Base-by-base conservation (phyloP, 1,140 invertebrate species). In the Periplaneta americana region DNA sequence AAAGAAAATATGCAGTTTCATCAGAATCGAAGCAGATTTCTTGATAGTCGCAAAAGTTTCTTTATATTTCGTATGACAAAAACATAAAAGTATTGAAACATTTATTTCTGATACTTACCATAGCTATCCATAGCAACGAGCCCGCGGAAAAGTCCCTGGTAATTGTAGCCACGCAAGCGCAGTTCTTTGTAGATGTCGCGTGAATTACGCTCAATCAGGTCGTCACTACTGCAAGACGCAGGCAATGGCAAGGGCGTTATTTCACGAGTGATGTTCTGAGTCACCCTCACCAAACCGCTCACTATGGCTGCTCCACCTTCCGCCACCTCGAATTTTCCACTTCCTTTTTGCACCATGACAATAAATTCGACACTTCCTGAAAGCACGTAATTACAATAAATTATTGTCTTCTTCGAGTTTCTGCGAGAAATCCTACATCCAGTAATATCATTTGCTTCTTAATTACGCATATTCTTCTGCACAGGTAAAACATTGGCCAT, bases 171-270 rank as follows among this genome's bases (percentile, higher is more conserved):
- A 82, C 98, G 91, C 0, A 99, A 90, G 82, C 96, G 89, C 18
- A 99, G 89, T 87, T 98, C 97, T 87, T 98, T 98, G 90, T 99
- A 99, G 18, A 98, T 90, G 85, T 99, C 98, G 32, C 91, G 89
- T 17, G 89, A 89, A 9, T 88, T 91, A n/a, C 99, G 5, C 11
- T 80, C 79, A n/a, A 66, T 22, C 48, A n/a, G 28, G 9, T 28
- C 84, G 9, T 82, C 74, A 82, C 87, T 86, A 34, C 86, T 85
- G 9, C 86, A 83, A 1, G 37, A 33, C 33, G 86, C 83, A 28
- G 85, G 87, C 22, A 87, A 84, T 86, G 88, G 88, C 83, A 86
- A 88, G 81, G 88, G 86, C 0, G 87, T 87, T 22, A 86, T 86
- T 85, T 90, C 84, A 87, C 87, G 75, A 82, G 83, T 82, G 0